Conservation (phyloP, 2,797 vertebrate genomes). For the Muscicapa striata region DNA sequence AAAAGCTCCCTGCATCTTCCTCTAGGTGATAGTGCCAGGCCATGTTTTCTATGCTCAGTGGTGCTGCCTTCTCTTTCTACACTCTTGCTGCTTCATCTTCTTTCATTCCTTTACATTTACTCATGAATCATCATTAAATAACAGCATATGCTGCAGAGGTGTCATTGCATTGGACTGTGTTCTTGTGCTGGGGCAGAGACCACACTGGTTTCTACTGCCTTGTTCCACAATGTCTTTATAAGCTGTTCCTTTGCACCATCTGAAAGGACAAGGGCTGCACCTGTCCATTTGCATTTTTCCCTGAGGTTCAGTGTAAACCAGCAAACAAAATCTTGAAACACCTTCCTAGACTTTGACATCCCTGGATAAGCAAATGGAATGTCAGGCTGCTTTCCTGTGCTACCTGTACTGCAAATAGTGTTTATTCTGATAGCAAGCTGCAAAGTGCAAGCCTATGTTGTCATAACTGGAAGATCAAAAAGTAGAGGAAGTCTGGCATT, state of each 20-base stretch:
- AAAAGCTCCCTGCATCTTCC: background rate
- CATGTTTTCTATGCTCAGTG: background rate
- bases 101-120: background rate
- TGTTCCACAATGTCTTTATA: accelerated
- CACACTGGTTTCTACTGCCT: background rate
- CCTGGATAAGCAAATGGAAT: background rate
- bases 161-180: background rate
- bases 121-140: background rate
- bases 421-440: background rate
- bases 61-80: background rate
- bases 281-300: background rate
- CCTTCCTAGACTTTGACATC: background rate
- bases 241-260: background rate
- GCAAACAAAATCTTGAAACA: background rate
- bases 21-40: background rate
- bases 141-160: background rate
- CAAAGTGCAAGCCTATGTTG: background rate
- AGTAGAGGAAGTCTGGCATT: background rate
- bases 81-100: background rate
- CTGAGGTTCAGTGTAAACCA: background rate
- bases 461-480: background rate
- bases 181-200: background rate
- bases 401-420: background rate
- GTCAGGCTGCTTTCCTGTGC: background rate
- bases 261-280: background rate